A percentile compares a stretch with the other conserved stretches of the same genome.
Conservation (phyloP, 2,797 vertebrate genomes). For the Lithobates sylvaticus region DNA sequence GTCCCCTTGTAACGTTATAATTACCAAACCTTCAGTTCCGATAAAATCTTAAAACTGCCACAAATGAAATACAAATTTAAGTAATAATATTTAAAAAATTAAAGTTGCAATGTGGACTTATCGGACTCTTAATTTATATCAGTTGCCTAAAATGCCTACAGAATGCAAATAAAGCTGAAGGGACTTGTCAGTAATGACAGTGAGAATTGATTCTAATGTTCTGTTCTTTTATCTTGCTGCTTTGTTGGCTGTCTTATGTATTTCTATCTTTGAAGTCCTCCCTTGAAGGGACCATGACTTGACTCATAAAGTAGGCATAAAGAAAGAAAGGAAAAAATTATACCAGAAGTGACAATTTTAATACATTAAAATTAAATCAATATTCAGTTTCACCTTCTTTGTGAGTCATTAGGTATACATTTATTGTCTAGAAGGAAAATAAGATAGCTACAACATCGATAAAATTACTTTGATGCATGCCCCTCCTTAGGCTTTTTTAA, state of each 20-base stretch:
- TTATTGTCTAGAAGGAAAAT: constrained; percentile 33
- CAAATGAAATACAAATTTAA: not conserved
- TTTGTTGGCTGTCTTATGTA: constrained; percentile 54
- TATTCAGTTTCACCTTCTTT: constrained; percentile 28
- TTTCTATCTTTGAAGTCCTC: constrained; percentile 53
- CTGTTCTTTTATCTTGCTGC: constrained; percentile 52
- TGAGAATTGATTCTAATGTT: constrained; percentile 52
- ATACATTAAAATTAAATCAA: constrained; percentile 49
- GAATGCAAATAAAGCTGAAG: constrained; percentile 53
- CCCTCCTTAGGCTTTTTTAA: constrained; percentile 28
- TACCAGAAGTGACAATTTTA: constrained; percentile 47
- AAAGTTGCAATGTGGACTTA: not conserved
- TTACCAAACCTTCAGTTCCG: too few species aligned
- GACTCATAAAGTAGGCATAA: constrained; percentile 42
- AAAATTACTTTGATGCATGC: constrained; percentile 36
- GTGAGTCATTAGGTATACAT: constrained; percentile 40
- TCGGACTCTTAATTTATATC: constrained; percentile 40
- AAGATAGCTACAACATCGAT: constrained; percentile 29
- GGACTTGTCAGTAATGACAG: constrained; percentile 37
- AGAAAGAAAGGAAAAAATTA: constrained; percentile 46
- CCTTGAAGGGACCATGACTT: constrained; percentile 53
- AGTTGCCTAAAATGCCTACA: constrained; percentile 43
- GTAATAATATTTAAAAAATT: not conserved
- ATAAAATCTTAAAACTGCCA: not conserved
- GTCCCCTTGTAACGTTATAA: not conserved